Percentiles rank a stretch among this genome's conserved stretches.
Conservation (phyloP, 1,140 invertebrate species). For the Eulimnadia texana region DNA sequence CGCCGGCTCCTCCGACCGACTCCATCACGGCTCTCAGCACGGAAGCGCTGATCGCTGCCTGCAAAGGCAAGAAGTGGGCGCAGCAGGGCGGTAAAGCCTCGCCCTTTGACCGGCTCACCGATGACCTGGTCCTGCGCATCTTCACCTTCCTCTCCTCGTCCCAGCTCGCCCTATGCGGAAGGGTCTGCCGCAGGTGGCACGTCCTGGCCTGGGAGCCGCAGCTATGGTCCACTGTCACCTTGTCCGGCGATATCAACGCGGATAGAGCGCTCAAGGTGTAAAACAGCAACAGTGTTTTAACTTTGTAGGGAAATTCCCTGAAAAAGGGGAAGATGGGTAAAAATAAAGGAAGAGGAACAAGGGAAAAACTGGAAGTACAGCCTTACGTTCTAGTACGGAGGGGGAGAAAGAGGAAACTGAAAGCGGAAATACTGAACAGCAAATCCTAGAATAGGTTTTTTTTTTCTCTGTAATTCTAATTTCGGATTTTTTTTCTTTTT, state of each 20-base stretch:
- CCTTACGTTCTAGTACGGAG: too few species aligned
- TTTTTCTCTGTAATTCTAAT: too few species aligned
- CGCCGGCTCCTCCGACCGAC: neutral
- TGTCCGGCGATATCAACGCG: conserved; percentile 48
- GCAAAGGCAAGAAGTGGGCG: conserved; percentile 14
- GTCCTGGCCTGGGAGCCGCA: conserved; percentile 62
- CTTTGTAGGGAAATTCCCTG: too few species aligned
- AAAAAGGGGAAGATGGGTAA: too few species aligned
- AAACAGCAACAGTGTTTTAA: neutral
- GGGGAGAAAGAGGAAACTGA: too few species aligned
- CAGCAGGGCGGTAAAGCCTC: conserved; percentile 17
- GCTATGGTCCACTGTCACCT: conserved; percentile 53
- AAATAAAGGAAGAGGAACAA: too few species aligned
- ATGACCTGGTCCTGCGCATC: conserved; percentile 41
- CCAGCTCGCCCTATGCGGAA: conserved; percentile 58
- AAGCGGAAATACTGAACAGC: too few species aligned
- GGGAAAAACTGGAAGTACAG: too few species aligned
- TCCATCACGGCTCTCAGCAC: conserved; percentile 1
- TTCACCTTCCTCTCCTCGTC: conserved; percentile 59
- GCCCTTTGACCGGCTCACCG: conserved; percentile 33
- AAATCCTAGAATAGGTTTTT: too few species aligned
- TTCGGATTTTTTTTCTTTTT: too few species aligned
- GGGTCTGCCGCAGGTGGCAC: conserved; percentile 66
- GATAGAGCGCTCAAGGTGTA: conserved; percentile 47
- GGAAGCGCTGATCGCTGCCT: conserved; percentile 1